Evolutionary conservation across 2,113 vertebrate species (phyloP).

Genomic region (Prolemur simus): DNA sequence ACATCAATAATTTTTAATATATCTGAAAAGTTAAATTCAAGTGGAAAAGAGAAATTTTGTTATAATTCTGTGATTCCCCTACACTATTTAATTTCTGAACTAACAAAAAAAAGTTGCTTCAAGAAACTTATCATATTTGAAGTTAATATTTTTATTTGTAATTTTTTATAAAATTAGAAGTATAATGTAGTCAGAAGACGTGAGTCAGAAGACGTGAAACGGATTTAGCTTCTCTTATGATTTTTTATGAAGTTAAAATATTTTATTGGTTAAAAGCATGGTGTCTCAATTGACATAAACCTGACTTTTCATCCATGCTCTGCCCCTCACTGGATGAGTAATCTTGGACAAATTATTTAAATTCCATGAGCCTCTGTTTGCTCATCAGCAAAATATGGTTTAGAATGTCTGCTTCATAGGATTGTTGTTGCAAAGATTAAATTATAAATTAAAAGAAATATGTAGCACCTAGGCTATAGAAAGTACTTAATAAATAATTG

Average conservation of each 20-base stretch:
- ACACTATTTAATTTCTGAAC: background rate
- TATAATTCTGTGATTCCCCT: background rate
- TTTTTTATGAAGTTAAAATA: background rate
- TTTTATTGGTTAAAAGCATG: background rate
- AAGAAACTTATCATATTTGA: background rate
- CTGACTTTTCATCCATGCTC: background rate
- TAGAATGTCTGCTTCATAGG: background rate
- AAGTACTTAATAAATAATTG: background rate
- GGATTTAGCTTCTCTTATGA: background rate
- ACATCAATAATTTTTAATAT: background rate
- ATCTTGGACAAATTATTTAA: background rate
- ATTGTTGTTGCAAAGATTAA: background rate
- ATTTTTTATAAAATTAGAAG: background rate
- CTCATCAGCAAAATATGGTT: background rate
- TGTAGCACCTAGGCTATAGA: background rate
- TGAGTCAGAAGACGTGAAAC: background rate
- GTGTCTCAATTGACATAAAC: background rate
- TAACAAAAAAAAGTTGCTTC: background rate
- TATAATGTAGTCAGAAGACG: background rate
- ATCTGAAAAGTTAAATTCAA: background rate
- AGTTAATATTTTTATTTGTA: background rate
- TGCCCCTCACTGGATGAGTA: background rate
- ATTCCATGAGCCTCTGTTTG: background rate
- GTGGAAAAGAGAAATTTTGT: background rate
- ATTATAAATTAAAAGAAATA: background rate